These are phyloP conservation scores for Pimpla rufipes DNA, from an alignment of 2,888 invertebrate species.

Conservation along the genomic window DNA sequence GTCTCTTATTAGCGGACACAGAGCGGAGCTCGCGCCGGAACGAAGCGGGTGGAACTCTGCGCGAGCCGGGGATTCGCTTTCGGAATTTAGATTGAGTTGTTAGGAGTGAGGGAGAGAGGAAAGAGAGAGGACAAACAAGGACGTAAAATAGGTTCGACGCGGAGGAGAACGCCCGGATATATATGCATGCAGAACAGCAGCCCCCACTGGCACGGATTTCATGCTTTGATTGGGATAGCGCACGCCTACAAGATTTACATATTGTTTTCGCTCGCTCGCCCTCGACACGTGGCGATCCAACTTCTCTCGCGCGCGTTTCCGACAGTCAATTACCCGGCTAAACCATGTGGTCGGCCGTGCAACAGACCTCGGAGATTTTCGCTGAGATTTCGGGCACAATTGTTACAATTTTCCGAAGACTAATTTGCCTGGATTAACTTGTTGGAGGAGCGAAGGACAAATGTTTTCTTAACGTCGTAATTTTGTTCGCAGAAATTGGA, in stretches of 20 bases:
- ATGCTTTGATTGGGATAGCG: constrained; percentile 75
- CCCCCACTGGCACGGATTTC: constrained; percentile 34
- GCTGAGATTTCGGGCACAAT: neutral
- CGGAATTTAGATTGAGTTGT: constrained; percentile 82
- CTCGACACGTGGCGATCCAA: constrained; percentile 33
- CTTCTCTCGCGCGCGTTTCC: constrained; percentile 4
- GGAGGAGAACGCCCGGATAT: neutral
- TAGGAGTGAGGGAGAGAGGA: constrained; percentile 69
- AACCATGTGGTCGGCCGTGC: neutral
- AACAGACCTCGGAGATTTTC: neutral
- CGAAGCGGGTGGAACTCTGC: neutral
- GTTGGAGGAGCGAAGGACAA: no score
- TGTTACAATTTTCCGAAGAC: neutral
- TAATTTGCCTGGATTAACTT: no score
- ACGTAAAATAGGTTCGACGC: constrained; percentile 29
- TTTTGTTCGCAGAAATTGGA: no score
- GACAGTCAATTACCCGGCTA: constrained; percentile 5
- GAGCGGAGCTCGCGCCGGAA: neutral
- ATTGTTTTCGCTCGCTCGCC: constrained; percentile 73
- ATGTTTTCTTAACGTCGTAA: no score
- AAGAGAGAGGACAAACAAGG: constrained; percentile 34
- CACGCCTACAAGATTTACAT: constrained; percentile 77
- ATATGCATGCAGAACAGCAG: constrained; percentile 62
- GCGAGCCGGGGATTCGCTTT: constrained; percentile 47
- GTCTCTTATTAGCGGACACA: constrained; percentile 56